These are phyloP conservation scores for Ctenopoma kingsleyae DNA, from an alignment of 2,797 vertebrate species.

Conservation along the genomic window DNA sequence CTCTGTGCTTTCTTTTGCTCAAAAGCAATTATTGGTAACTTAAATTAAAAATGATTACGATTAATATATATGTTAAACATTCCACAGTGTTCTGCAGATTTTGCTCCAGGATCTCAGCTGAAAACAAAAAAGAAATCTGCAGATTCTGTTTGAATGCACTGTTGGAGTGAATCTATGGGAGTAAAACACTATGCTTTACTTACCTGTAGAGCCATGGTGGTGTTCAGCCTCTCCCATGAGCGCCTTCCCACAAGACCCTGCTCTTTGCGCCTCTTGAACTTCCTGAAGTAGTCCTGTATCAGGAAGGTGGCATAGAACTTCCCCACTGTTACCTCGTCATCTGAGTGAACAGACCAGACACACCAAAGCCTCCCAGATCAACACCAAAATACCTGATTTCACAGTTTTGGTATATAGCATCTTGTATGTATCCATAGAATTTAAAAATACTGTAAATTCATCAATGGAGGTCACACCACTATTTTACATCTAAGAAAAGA, in stretches of 20 bases:
- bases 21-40: no score
- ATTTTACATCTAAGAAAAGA: background rate
- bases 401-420: background rate
- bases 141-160: background rate
- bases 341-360: conserved; percentile 97
- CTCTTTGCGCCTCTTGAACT: conserved; percentile 99
- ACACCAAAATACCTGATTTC: conserved; percentile 57
- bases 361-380: conserved; percentile 89
- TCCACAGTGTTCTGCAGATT: no score
- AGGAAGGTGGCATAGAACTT: conserved; percentile 99
- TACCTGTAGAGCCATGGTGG: conserved; percentile 95
- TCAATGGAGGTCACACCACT: background rate
- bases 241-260: conserved; percentile 95
- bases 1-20: no score
- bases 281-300: conserved; percentile 99
- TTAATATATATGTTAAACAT: no score
- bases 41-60: no score
- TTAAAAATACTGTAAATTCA: background rate
- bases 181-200: conserved; percentile 52
- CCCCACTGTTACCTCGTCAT: conserved; percentile 99
- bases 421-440: background rate
- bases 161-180: background rate
- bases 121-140: no score
- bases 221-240: conserved; percentile 90
- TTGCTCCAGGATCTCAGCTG: no score